These are phyloP conservation scores for Synanthedon myopaeformis DNA, from an alignment of 2,888 invertebrate species.

Conservation along the genomic window DNA sequence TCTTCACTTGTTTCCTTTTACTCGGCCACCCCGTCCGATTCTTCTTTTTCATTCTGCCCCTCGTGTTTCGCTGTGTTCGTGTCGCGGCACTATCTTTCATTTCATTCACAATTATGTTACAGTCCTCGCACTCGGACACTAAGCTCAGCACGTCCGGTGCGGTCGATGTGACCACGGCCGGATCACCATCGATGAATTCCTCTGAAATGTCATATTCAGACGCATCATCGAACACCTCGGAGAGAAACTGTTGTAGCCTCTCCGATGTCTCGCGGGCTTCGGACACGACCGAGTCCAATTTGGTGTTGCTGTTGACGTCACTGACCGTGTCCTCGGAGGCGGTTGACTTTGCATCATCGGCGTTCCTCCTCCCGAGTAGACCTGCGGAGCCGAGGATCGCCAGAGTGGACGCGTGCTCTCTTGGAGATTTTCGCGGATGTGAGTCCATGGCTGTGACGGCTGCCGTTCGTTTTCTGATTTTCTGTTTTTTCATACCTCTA, in stretches of 20 bases:
- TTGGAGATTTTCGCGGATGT: conserved; percentile 84
- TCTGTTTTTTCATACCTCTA: conserved; percentile 51
- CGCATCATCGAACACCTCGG: conserved; percentile 55
- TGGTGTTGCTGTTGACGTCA: conserved; percentile 38
- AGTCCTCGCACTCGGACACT: conserved; percentile 53
- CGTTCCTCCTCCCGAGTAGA: conserved; percentile 64
- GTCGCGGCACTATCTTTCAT: conserved; percentile 28
- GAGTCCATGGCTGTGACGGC: conserved; percentile 47
- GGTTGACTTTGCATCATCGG: conserved; percentile 54
- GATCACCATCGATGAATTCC: conserved; percentile 42
- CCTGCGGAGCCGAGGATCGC: conserved; percentile 79
- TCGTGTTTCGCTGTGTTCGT: conserved; percentile 32
- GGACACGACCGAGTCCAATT: conserved; percentile 36
- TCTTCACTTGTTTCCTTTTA: conserved; percentile 52
- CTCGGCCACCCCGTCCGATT: conserved; percentile 88
- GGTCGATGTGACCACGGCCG: conserved; percentile 35
- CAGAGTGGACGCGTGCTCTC: conserved; percentile 89
- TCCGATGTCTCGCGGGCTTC: conserved; percentile 48
- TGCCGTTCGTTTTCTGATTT: conserved; percentile 38
- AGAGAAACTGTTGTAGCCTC: conserved; percentile 51
- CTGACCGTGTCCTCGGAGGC: conserved; percentile 57
- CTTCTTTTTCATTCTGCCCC: conserved; percentile 75
- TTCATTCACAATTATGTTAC: conserved; percentile 51
- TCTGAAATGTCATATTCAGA: conserved; percentile 62
- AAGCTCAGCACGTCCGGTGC: conserved; percentile 57